Base-by-base conservation (phyloP, 2,888 invertebrate species). In the Stegophylla sp. region DNA sequence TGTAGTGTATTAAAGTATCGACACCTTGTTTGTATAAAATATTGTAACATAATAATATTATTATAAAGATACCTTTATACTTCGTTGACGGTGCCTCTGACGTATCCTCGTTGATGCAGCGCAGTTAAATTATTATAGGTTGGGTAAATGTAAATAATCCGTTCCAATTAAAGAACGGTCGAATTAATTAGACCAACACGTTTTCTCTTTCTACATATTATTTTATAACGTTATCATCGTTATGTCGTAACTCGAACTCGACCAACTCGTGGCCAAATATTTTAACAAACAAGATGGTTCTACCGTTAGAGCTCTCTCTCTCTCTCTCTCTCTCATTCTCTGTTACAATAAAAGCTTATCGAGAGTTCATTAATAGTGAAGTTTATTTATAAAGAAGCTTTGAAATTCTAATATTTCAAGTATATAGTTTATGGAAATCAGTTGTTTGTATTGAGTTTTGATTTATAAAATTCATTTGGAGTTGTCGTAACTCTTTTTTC, bases 141-240 rank as follows among this genome's bases (percentile, higher is more conserved):
- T 28, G 10, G n/a, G 28, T 26, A 48, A 43, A 63, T 63, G 20
- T 61, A 64, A 75, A 75, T 64, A 75, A 51, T 75, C 48, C 48
- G 34, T 75, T 75, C 51, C 48, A 75, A 64, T 75, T 64, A 75
- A 75, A 63, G 41, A 34, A 64, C 23, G 34, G 64, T 51, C 23
- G 63, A 61, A 75, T 63, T 63, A 75, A 64, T 75, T 51, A 64
- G 74, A 45, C n/a, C 15, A 48, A 61, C 61, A 20, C n/a, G 73
- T 74, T 74, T 74, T 74, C 73, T 74, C 48, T 74, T 74, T 48
- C 28, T 20, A 9, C 20, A 20, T 53, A 53, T n/a, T 28, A 51
- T 48, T 69, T 43, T 69, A 34, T 34, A 48, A 12, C 43, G 43
- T 64, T 69, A n/a, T n/a, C n/a, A 53, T 53, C 15, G 34, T 51